Evolutionary conservation across 2,113 vertebrate genomes (phyloP), one percentile per base, ranked within the genome.

Genomic region (Halcyon senegalensis): DNA sequence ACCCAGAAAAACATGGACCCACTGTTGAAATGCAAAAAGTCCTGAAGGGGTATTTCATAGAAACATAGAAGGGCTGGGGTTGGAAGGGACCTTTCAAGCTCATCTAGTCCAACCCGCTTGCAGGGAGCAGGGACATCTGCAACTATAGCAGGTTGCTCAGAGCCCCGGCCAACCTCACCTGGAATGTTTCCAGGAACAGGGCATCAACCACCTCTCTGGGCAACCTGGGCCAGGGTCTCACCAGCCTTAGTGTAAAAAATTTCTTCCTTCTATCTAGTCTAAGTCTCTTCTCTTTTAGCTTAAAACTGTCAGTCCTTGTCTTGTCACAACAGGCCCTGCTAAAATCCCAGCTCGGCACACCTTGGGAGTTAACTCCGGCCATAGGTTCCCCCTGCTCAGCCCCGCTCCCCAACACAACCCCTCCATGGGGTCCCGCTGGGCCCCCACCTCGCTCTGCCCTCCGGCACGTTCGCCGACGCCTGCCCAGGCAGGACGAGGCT

Each of bases 401-500:
- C 55, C 73, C 2, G 1, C 28, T 1, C n/a, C 70, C 16, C 87
- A 58, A 7, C 66, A 27, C 2, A 5, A 44, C 33, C 67, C 72
- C 70, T 31, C 21, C 50, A 3, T 31, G 55, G 76, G 76, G 20
- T 95, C 56, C 69, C 2, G 1, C 25, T 1, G 1, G 33, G 46
- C 6, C 33, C 78, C 44, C 30, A 4, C 16, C 33, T 28, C 1
- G 7, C 56, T 78, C 75, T 35, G 19, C 20, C 33, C 37, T 44
- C 51, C 9, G 5, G 64, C 8, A 5, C 3, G 0, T 2, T 74
- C 1, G 5, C 33, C 13, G 3, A 50, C 7, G 50, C 68, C 67
- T 70, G 94, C 84, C 89, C 7, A 10, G 89, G 16, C 93, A 68
- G 77, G 93, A 78, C 1, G 51, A 16, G 84, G 84, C 87, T 90